Conservation (phyloP, 2,888 invertebrate species). For the Macrophya alboannulata region DNA sequence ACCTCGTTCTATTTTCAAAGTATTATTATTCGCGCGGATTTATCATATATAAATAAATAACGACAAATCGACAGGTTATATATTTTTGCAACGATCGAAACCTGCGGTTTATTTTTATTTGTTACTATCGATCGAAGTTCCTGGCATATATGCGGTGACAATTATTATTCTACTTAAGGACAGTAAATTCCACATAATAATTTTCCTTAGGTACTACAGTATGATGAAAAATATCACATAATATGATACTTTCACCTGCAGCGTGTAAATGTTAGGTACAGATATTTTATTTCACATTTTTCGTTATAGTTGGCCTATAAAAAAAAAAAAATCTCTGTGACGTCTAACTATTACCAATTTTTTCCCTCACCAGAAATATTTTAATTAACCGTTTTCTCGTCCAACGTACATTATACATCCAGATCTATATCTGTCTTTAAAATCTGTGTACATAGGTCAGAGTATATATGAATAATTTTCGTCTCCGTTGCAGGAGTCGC, state of each 20-base stretch:
- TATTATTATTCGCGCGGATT: constrained; percentile 22
- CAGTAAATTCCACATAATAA: neutral
- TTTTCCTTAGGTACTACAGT: neutral
- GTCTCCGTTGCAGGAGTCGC: neutral
- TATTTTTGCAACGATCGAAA: constrained; percentile 8
- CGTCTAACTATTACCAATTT: constrained; percentile 22
- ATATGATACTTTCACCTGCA: constrained; percentile 15
- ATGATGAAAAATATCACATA: neutral
- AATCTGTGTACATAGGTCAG: neutral
- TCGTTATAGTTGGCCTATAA: neutral
- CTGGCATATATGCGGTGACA: neutral
- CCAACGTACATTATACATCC: neutral
- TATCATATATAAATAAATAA: neutral
- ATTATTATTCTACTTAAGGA: neutral
- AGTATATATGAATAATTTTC: neutral
- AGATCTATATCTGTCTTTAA: constrained; percentile 17
- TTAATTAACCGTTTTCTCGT: constrained; percentile 34
- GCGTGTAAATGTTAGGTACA: neutral
- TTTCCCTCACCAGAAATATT: neutral
- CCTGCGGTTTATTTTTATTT: neutral
- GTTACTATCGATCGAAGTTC: neutral
- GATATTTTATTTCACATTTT: constrained; percentile 27
- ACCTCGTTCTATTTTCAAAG: constrained; percentile 13
- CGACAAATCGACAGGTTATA: constrained; percentile 4
- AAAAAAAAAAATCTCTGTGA: neutral